These are phyloP conservation scores for Conus betulinus DNA, from an alignment of 1,140 invertebrate species.

Conservation along the genomic window DNA sequence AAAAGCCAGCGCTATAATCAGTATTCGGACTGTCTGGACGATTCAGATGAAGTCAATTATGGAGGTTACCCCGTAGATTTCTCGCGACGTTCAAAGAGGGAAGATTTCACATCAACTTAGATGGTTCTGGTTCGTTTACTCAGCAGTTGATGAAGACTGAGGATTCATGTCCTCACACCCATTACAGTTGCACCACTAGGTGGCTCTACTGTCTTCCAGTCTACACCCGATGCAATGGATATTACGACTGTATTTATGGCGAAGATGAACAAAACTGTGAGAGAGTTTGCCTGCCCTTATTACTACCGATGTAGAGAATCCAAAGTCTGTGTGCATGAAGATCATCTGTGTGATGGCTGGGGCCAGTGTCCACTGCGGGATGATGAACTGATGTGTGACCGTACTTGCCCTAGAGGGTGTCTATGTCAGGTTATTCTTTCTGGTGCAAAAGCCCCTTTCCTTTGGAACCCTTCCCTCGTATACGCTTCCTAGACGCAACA, in stretches of 20 bases:
- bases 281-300: conserved; percentile 22
- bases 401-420: no score
- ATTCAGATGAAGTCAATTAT: no score
- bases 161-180: neutral
- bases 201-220: neutral
- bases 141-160: neutral
- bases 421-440: no score
- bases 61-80: no score
- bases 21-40: no score
- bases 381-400: no score
- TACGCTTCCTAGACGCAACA: neutral
- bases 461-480: neutral
- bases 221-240: conserved; percentile 3
- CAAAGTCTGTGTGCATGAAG: conserved; percentile 21
- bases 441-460: neutral
- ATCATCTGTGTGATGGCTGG: no score
- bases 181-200: neutral
- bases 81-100: no score
- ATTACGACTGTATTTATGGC: neutral
- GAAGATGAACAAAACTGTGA: neutral
- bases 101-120: neutral
- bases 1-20: no score
- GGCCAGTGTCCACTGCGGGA: no score
- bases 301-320: conserved; percentile 32
- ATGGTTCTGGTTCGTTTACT: neutral